Conservation (phyloP, 1,140 invertebrate genomes). For the Parasteatoda tepidariorum region DNA sequence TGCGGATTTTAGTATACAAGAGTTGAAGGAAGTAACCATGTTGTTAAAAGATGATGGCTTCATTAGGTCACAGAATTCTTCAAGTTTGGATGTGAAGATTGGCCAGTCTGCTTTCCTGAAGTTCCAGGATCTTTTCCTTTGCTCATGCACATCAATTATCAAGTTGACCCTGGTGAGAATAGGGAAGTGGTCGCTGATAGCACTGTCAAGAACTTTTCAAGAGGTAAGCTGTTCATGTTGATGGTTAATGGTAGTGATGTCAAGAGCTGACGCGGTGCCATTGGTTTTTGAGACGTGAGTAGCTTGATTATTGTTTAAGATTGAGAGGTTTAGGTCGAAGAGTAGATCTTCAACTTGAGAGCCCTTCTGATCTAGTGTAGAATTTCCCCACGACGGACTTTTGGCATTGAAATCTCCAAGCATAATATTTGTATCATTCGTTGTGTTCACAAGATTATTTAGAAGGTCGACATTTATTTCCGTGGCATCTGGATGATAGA, state of each 20-base stretch:
- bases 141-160: not conserved
- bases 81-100: not conserved
- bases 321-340: not conserved
- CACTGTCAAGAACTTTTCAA: not conserved
- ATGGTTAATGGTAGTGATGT: not conserved
- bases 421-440: constrained; percentile 4
- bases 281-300: constrained; percentile 19
- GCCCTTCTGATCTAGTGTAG: not conserved
- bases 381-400: not conserved
- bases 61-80: not conserved
- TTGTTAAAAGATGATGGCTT: not conserved
- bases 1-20: not conserved
- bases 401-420: constrained; percentile 24
- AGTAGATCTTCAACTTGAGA: constrained; percentile 3
- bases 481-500: not conserved
- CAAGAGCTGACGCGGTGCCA: not conserved
- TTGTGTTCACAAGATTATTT: not conserved
- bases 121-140: not conserved
- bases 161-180: not conserved
- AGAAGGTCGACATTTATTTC: not conserved
- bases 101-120: constrained; percentile 2
- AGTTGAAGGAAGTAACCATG: not conserved
- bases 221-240: not conserved
- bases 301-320: not conserved
- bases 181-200: not conserved